These are phyloP conservation scores for Miichthys miiuy DNA, from an alignment of 2,797 vertebrate species.

Conservation along the genomic window DNA sequence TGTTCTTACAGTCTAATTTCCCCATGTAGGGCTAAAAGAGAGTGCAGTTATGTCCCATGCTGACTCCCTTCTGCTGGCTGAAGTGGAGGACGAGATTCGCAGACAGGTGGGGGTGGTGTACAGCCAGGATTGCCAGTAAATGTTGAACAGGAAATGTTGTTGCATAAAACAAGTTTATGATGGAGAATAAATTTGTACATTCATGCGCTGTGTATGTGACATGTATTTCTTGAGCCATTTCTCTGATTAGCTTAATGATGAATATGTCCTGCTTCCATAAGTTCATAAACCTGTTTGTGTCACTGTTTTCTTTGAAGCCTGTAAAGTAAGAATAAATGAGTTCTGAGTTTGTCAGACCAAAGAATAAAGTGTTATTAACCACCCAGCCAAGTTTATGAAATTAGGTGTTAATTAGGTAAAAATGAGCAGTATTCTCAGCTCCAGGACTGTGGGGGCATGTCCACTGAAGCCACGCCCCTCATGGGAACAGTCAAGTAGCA, in stretches of 20 bases:
- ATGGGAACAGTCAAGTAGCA: too few relatives aligned
- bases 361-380: too few relatives aligned
- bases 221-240: too few relatives aligned
- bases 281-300: neutral
- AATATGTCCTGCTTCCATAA: neutral
- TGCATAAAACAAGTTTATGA: neutral
- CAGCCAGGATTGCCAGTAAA: conserved; percentile 79
- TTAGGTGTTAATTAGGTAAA: too few relatives aligned
- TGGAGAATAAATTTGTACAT: neutral
- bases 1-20: neutral
- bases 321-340: too few relatives aligned
- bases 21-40: conserved; percentile 81
- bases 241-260: neutral
- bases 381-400: too few relatives aligned
- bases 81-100: conserved; percentile 83
- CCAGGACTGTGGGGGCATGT: too few relatives aligned
- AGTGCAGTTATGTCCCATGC: conserved; percentile 81
- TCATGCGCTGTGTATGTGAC: neutral
- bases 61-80: conserved; percentile 81
- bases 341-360: too few relatives aligned
- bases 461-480: too few relatives aligned
- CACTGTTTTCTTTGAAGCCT: too few relatives aligned
- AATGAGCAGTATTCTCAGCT: too few relatives aligned
- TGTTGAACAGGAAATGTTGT: neutral
- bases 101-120: conserved; percentile 84